Evolutionary conservation across 2,797 vertebrate genomes (phyloP), one percentile per base, ranked within the genome.

Genomic region (Cirrhinus molitorella): DNA sequence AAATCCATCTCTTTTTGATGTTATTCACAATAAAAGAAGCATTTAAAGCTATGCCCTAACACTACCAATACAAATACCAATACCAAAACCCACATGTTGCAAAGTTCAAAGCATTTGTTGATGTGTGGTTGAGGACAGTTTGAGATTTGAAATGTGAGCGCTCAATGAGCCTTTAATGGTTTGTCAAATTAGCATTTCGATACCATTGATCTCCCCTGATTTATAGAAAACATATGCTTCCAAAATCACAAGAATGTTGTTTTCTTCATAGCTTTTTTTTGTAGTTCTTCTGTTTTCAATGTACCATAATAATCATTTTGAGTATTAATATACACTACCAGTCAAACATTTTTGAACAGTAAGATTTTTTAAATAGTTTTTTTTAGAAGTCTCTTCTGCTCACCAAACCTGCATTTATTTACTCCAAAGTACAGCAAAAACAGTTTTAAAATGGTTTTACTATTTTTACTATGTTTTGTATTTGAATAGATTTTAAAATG

Each of bases 1-100:
- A 95, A 95, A 80, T 72, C 17, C 34, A 40, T 11, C 5, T 49
- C 28, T 82, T 74, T 12, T 40, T 40, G 19, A 66, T 55, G 25
- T 47, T 73, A 31, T 28, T 28, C 5, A 25, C 63, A 67, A 34
- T 53, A 47, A 65, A 31, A 17, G 1, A 16, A 51, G 31, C 3
- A 10, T 53, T 43, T 16, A 66, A 19, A 80, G 13, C 23, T 59
- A 13, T 70, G 28, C 3, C 28, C 21, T 14, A 66, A 13, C 28
- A 55, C 53, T 40, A 57, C 25, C 40, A 1, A 63, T 77, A 7
- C 23, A 45, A 19, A 45, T 45, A 3, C 55, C 2, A 45, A 13
- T 23, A 25, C 37, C 19, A 34, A 37, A 73, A 19, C 49, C 47
- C 49, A 57, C 12, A 23, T 57, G 31, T 37, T 37, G 7, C 4